phyloP scores from a whole-genome alignment of 2,797 vertebrate species.

The Erpetoichthys calabaricus region DNA sequence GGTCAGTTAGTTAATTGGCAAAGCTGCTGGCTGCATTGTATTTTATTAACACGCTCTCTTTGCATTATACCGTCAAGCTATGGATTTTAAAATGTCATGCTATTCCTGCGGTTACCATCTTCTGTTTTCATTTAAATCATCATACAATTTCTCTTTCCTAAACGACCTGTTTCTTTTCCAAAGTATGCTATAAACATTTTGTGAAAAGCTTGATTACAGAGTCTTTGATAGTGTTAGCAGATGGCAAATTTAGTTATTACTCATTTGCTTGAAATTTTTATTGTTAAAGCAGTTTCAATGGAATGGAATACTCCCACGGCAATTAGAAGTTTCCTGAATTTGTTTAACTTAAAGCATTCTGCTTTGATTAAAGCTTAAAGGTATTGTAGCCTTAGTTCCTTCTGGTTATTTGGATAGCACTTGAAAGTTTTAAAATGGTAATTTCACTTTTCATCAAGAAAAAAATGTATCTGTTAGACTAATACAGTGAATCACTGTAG shows the following conservation, averaged over 20 bases:
- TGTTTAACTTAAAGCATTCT: conserved; percentile 46
- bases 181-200: conserved; percentile 43
- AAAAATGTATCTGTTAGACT: too few species aligned
- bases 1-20: too few species aligned
- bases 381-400: conserved; percentile 30
- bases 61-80: too few species aligned
- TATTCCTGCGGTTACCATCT: too few species aligned
- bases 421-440: conserved; percentile 31
- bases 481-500: too few species aligned
- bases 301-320: conserved; percentile 51
- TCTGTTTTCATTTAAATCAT: too few species aligned
- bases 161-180: conserved; percentile 18
- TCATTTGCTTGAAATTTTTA: conserved; percentile 49
- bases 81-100: too few species aligned
- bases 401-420: conserved; percentile 38
- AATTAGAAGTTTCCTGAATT: conserved; percentile 53
- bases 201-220: conserved; percentile 28
- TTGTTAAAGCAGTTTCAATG: conserved; percentile 35
- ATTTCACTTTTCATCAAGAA: too few species aligned
- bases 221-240: conserved; percentile 50
- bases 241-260: conserved; percentile 48
- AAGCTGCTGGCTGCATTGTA: too few species aligned
- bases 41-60: too few species aligned
- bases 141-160: conserved; percentile 16
- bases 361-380: conserved; percentile 56